phyloP scores from a whole-genome alignment of 1,140 invertebrate genomes.

The Samia ricini region DNA sequence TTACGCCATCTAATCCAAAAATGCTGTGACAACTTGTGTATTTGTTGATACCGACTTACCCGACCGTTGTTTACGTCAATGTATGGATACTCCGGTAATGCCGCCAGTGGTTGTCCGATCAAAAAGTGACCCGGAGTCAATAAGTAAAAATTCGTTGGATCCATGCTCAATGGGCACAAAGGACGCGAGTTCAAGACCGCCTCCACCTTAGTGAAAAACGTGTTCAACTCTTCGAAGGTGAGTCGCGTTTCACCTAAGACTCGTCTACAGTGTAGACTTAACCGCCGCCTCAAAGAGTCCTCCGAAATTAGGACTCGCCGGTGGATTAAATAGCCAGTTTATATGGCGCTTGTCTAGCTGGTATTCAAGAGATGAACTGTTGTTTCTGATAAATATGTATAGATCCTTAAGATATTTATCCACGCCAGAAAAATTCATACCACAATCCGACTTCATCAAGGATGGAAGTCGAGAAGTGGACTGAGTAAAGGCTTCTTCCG shows the following conservation, averaged over 20 bases:
- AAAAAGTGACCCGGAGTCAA: slow-evolving; percentile 5
- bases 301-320: slow-evolving; percentile 15
- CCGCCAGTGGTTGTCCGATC: not conserved
- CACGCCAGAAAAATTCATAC: slow-evolving; percentile 49
- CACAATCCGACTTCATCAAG: slow-evolving; percentile 48
- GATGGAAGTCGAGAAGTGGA: slow-evolving; percentile 30
- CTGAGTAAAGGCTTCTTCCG: slow-evolving; percentile 6
- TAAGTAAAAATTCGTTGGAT: not conserved
- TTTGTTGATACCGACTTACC: not conserved
- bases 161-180: not conserved
- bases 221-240: slow-evolving; percentile 37
- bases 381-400: slow-evolving; percentile 5
- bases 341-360: not conserved
- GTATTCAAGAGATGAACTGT: not conserved
- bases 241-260: slow-evolving; percentile 15
- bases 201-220: slow-evolving; percentile 6
- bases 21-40: slow-evolving; percentile 1
- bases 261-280: slow-evolving; percentile 36
- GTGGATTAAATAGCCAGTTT: slow-evolving; percentile 16
- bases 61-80: not conserved
- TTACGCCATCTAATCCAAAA: slow-evolving; percentile 9
- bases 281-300: slow-evolving; percentile 55
- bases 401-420: slow-evolving; percentile 22
- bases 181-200: slow-evolving; percentile 1
- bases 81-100: not conserved